Evolutionary conservation across 2,888 invertebrate species (phyloP).

Genomic region (Lathronympha strigana): DNA sequence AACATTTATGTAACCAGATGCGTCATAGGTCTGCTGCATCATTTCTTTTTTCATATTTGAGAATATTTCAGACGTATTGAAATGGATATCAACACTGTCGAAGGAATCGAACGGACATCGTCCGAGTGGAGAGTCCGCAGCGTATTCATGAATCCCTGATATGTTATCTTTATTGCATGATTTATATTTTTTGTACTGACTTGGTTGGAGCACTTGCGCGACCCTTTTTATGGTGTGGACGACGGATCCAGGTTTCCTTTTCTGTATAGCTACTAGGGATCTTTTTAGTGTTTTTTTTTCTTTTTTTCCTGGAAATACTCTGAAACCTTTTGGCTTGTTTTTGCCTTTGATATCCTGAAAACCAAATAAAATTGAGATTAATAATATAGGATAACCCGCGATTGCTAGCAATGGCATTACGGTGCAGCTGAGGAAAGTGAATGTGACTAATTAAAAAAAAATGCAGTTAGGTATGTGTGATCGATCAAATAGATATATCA

Average conservation of each 20-base stretch:
- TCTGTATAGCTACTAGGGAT: conserved; percentile 69
- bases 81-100: conserved; percentile 62
- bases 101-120: conserved; percentile 74
- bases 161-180: conserved; percentile 64
- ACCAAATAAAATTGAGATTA: neutral
- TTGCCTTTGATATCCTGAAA: conserved; percentile 66
- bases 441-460: too few species aligned
- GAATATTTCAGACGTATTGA: conserved; percentile 75
- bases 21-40: conserved; percentile 70
- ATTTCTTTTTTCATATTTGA: conserved; percentile 61
- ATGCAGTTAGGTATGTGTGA: too few species aligned
- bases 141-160: conserved; percentile 56
- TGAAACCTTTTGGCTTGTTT: conserved; percentile 59
- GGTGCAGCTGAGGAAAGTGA: too few species aligned
- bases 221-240: conserved; percentile 65
- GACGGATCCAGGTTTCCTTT: conserved; percentile 67
- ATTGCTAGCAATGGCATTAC: too few species aligned
- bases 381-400: too few species aligned
- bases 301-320: conserved; percentile 73
- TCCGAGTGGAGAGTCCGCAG: conserved; percentile 51
- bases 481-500: too few species aligned
- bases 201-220: conserved; percentile 58
- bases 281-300: conserved; percentile 69
- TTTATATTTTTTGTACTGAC: conserved; percentile 56
- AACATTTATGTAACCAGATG: conserved; percentile 51